phyloP scores from a whole-genome alignment of 2,797 vertebrate genomes.

The Tenualosa thibaudeaui region DNA sequence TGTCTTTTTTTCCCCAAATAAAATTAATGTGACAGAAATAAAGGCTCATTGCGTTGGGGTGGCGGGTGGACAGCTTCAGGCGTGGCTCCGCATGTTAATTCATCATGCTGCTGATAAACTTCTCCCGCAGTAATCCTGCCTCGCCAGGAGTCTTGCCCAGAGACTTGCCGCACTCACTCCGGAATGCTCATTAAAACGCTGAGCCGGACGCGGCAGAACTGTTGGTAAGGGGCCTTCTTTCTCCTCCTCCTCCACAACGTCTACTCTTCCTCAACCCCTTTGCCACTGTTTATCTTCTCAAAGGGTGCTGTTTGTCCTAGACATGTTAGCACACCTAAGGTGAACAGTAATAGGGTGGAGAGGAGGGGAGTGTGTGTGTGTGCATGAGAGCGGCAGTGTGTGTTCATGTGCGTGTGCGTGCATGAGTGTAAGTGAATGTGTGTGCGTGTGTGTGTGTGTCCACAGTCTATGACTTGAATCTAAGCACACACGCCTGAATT shows the following conservation, averaged over 20 bases:
- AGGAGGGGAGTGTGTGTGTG: background rate
- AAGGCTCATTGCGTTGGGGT: conserved; percentile 76
- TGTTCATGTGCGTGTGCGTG: background rate
- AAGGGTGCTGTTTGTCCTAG: conserved; percentile 18
- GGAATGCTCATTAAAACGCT: conserved; percentile 57
- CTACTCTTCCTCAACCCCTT: conserved; percentile 24
- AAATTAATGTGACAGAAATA: conserved; percentile 82
- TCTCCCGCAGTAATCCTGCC: conserved; percentile 78
- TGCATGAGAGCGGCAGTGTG: background rate
- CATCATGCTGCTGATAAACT: conserved; percentile 80
- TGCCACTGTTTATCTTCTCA: conserved; percentile 47
- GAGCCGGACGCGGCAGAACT: conserved; percentile 29
- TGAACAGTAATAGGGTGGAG: background rate
- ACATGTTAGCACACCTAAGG: conserved; percentile 20
- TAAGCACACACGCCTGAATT: conserved; percentile 1
- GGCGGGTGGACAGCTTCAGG: conserved; percentile 55
- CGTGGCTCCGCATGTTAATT: conserved; percentile 79
- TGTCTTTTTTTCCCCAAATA: conserved; percentile 54
- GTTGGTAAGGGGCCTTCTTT: background rate
- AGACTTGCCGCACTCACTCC: conserved; percentile 13
- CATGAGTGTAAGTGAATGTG: background rate
- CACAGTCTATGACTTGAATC: conserved; percentile 10
- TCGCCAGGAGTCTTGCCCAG: conserved; percentile 52
- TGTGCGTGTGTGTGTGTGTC: background rate
- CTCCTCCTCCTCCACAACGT: background rate